Base-by-base conservation (phyloP, 2,113 vertebrate genomes). In the Grantiella picta region DNA sequence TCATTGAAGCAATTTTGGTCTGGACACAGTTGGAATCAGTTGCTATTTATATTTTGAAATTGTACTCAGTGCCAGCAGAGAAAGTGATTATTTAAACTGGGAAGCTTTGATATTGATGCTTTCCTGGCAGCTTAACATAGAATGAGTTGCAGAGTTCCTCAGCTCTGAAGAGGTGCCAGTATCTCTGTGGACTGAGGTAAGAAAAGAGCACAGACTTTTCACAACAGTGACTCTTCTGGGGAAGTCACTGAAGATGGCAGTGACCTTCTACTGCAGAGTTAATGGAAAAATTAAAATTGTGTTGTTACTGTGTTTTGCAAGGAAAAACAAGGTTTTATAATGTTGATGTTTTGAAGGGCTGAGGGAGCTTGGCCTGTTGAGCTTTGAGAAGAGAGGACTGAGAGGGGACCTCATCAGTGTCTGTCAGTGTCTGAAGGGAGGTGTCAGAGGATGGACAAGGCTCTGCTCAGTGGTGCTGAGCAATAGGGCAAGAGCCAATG, bases 1-100 rank as follows among this genome's bases (percentile, higher is more conserved):
- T 60, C 14, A 60, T 0, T 80, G 59, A 88, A 94, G 76, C 96
- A 57, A 94, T 91, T 95, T 84, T 90, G 52, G 54, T 94, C 70
- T 95, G 56, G n/a, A 56, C 20, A 33, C n/a, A 71, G 60, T 3
- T 72, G 68, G 47, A 56, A 81, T 64, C 29, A 82, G 57, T 60
- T 44, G 52, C 57, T 79, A 86, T 68, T 95, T 91, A 84, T 42
- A 75, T 27, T 78, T 87, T 77, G 71, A 82, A 94, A 88, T 31
- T 66, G 50, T 69, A 42, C 45, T 80, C 49, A 57, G 36, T 45
- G 77, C 78, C 66, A 96, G 59, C n/a, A 61, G 23, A 86, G 50
- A 77, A 44, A 64, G 18, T 29, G 38, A 79, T 85, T 44, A 65
- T 85, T 95, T 94, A 63, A 84, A 36, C 36, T 53, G 66, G 57